Conservation (phyloP, 2,888 invertebrate genomes). For the Andrena minutula region DNA sequence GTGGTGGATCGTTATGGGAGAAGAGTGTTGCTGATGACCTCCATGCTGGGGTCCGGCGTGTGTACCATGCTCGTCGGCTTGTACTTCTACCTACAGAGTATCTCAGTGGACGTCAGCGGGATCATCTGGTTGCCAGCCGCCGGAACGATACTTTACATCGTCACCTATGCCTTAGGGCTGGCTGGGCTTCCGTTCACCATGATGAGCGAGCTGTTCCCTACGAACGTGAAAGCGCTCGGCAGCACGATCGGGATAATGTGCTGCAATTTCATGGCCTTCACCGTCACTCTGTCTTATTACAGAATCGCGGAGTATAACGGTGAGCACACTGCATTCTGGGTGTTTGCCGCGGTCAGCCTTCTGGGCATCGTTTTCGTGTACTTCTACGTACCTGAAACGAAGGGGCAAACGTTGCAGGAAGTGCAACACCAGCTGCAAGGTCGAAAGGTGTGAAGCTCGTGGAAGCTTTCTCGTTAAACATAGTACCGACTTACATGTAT, state of each 20-base stretch:
- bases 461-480: not conserved
- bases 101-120: slow-evolving; percentile 24
- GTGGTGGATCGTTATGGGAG: slow-evolving; percentile 68
- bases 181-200: slow-evolving; percentile 67
- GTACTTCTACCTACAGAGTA: slow-evolving; percentile 57
- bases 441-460: not conserved
- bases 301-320: slow-evolving; percentile 52
- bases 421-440: slow-evolving; percentile 62
- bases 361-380: slow-evolving; percentile 51
- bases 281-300: slow-evolving; percentile 56
- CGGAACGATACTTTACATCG: slow-evolving; percentile 61
- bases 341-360: slow-evolving; percentile 51
- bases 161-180: slow-evolving; percentile 65
- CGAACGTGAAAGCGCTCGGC: slow-evolving; percentile 69
- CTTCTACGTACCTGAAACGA: slow-evolving; percentile 68
- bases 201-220: slow-evolving; percentile 70
- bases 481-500: too few species aligned
- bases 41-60: slow-evolving; percentile 49
- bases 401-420: slow-evolving; percentile 68
- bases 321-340: slow-evolving; percentile 61
- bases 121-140: slow-evolving; percentile 65
- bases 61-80: slow-evolving; percentile 62
- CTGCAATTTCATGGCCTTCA: slow-evolving; percentile 50
- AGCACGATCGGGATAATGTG: slow-evolving; percentile 49
- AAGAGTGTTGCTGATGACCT: slow-evolving; percentile 62